Evolutionary conservation across 2,797 vertebrate genomes (phyloP), one percentile per base, ranked within the genome.

Genomic region (Harpagifer antarcticus): DNA sequence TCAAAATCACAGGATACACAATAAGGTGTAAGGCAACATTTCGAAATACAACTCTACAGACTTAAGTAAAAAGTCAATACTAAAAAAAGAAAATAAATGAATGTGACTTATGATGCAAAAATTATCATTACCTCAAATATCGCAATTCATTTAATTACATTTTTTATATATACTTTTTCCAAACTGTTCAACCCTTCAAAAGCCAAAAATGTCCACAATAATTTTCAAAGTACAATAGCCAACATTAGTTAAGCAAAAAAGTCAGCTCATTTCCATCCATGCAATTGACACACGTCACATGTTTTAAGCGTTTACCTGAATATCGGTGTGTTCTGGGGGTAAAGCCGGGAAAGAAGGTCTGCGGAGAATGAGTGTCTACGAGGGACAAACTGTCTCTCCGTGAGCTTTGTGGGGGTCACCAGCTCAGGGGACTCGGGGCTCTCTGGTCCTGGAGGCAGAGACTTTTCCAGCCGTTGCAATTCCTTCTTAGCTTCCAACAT

Each of bases 401-500:
- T 85, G 40, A 56, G 68, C 66, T 87, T 91, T 10, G 77, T 55
- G 0, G 85, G 61, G 0, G 72, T 88, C 2, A 56, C 86, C 37
- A 80, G 47, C 19, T 95, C 93, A 45, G 86, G 84, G 61, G 90
- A 90, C 13, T 81, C 86, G 0, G 89, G 78, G 57, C 87, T 88
- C 5, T 94, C 92, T 5, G 72, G 56, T 57, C 94, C 92, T n/a
- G 94, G 81, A 80, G 94, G 92, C 67, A 94, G 90, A 42, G 76
- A 79, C 54, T 89, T 93, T 87, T 97, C 96, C 76, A 97, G 91
- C 58, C 92, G 92, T 86, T 97, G 96, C 59, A 97, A 93, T 71
- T 96, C 96, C 81, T 92, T 94, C 71, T 97, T 97, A 40, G 96
- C 95, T 74, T 97, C 97, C 85, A 98, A 68, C 5, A 97, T 89